These are phyloP conservation scores for Zosterops hypoxanthus DNA, from an alignment of 2,113 vertebrate species.

Conservation along the genomic window DNA sequence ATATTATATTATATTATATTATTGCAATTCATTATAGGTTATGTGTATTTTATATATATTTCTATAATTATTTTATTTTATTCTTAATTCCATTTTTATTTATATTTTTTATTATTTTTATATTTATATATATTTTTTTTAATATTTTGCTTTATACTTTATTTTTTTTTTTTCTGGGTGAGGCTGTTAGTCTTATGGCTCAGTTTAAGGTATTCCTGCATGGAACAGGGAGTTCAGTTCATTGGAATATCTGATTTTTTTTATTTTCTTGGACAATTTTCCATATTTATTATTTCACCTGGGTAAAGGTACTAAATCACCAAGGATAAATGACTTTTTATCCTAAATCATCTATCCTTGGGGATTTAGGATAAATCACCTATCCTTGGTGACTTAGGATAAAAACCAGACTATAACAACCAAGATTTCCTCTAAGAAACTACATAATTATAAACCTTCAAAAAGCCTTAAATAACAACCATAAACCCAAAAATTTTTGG, in stretches of 20 bases:
- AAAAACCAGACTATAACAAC: background rate
- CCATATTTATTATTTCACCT: background rate
- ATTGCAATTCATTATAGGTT: background rate
- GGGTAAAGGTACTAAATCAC: too few relatives aligned
- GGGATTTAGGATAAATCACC: background rate
- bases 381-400: background rate
- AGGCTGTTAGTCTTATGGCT: background rate
- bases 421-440: background rate
- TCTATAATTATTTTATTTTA: background rate
- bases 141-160: too few relatives aligned
- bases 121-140: too few relatives aligned
- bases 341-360: too few relatives aligned
- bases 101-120: too few relatives aligned
- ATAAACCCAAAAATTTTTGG: rapidly evolving
- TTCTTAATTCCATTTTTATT: too few relatives aligned
- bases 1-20: too few relatives aligned
- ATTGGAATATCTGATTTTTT: background rate
- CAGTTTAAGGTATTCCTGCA: background rate
- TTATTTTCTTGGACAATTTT: background rate
- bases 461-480: background rate
- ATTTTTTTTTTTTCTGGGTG: background rate
- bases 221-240: background rate
- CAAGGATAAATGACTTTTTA: too few relatives aligned
- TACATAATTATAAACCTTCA: background rate
- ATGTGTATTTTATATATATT: background rate